Evolutionary conservation across 2,888 invertebrate species (phyloP).

Genomic region (Phalera bucephala): DNA sequence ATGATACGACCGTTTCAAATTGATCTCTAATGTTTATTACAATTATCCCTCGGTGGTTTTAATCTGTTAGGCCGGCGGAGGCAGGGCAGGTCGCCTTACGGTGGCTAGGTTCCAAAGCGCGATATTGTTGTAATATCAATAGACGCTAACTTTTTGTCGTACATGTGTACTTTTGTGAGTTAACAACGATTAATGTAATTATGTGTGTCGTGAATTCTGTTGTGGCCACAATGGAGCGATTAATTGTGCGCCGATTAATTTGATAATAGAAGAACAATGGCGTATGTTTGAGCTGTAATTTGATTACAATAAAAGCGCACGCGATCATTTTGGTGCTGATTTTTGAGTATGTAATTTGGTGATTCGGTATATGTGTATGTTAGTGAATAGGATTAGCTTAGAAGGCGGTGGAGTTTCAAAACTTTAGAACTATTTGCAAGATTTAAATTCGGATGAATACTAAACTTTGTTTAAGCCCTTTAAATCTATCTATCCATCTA

Average conservation of each 20-base stretch:
- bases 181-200: slow-evolving; percentile 71
- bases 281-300: slow-evolving; percentile 17
- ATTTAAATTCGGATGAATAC: too few species aligned
- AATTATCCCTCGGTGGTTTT: slow-evolving; percentile 36
- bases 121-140: slow-evolving; percentile 80
- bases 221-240: slow-evolving; percentile 24
- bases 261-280: slow-evolving; percentile 20
- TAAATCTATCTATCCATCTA: too few species aligned
- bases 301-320: slow-evolving; percentile 5
- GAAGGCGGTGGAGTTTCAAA: too few species aligned
- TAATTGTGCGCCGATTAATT: slow-evolving; percentile 29
- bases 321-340: background rate
- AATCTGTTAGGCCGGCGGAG: slow-evolving; percentile 34
- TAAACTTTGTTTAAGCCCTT: too few species aligned
- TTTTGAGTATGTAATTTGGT: background rate
- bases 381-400: background rate
- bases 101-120: slow-evolving; percentile 74
- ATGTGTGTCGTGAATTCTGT: slow-evolving; percentile 53
- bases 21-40: slow-evolving; percentile 55
- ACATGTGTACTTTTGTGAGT: slow-evolving; percentile 68
- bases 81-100: slow-evolving; percentile 45
- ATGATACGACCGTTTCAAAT: slow-evolving; percentile 65
- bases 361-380: background rate
- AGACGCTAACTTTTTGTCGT: slow-evolving; percentile 75
- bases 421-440: too few species aligned